Base-by-base conservation (phyloP, 1,140 invertebrate species). In the Trypoxylus dichotomus region DNA sequence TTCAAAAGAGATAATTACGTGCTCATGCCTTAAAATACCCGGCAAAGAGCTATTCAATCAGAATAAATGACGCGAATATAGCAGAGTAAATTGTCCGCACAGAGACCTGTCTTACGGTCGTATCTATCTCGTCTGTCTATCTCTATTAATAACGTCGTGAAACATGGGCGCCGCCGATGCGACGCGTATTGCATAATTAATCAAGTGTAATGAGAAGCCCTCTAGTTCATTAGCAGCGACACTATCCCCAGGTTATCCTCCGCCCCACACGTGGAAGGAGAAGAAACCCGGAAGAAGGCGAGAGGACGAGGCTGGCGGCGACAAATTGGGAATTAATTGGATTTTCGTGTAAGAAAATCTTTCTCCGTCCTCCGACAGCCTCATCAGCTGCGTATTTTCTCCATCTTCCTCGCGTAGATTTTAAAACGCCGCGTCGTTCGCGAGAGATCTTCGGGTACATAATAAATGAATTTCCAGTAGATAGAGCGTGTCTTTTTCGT, bases 261-360 rank as follows among this genome's bases (percentile, higher is more conserved):
- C 5, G 32, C 2, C 5, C 5, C 10, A 8, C 32, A 8, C 32
- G 32, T 5, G 11, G 60, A 24, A 21, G 24, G 13, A 68, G 21
- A 68, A 68, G 60, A 27, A 24, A 8, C 2, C 2, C 15, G 21
- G 7, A 13, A 10, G 7, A 5, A 58, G 47, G 7, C 13, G 15
- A 10, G 47, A 13, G 21, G 32, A 37, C 10, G 32, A 37, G 6
- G 19, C 19, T 29, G 60, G 27, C 60, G 27, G 60, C 60, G 60
- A 68, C 60, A 68, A 68, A 68, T 68, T 68, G 60, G 60, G 60
- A 68, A 68, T 68, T 68, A 68, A 68, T 68, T 24, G 60, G 60
- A 68, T 68, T 68, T 68, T 68, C 60, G 60, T 68, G 60, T 68
- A 68, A 29, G 60, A 15, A 68, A 68, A 68, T 29, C 32, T n/a